A percentile compares a stretch with the other conserved stretches of the same genome.
Conservation (phyloP, 2,797 vertebrate species). For the Dromococcyx pavoninus region DNA sequence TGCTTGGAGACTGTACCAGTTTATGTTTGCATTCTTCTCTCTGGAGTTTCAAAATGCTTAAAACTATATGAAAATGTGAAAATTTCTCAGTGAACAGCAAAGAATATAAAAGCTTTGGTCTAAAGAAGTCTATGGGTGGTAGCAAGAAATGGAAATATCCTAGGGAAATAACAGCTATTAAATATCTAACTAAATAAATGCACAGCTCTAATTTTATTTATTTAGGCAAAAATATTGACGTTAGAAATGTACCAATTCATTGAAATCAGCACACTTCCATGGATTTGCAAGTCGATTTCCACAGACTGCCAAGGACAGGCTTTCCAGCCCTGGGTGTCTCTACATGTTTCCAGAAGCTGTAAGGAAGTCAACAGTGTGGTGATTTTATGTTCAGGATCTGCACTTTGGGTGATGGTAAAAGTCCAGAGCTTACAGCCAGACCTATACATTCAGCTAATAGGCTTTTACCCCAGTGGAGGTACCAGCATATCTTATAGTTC, state of each 20-base stretch:
- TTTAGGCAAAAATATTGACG: background rate
- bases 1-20: background rate
- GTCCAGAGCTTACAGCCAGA: background rate
- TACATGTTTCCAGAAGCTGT: background rate
- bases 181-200: background rate
- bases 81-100: background rate
- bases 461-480: background rate
- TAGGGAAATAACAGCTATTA: background rate
- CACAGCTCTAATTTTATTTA: background rate
- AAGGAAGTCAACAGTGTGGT: background rate
- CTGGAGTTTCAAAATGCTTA: background rate
- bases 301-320: background rate
- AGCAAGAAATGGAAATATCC: background rate
- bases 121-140: background rate
- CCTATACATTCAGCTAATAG: background rate
- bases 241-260: background rate
- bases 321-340: background rate
- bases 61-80: background rate
- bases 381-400: background rate
- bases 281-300: background rate
- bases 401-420: background rate
- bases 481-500: background rate
- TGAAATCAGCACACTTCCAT: background rate
- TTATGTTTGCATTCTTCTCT: background rate
- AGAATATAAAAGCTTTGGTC: background rate